Conservation (phyloP, 2,113 vertebrate genomes). For the Mobula hypostoma region DNA sequence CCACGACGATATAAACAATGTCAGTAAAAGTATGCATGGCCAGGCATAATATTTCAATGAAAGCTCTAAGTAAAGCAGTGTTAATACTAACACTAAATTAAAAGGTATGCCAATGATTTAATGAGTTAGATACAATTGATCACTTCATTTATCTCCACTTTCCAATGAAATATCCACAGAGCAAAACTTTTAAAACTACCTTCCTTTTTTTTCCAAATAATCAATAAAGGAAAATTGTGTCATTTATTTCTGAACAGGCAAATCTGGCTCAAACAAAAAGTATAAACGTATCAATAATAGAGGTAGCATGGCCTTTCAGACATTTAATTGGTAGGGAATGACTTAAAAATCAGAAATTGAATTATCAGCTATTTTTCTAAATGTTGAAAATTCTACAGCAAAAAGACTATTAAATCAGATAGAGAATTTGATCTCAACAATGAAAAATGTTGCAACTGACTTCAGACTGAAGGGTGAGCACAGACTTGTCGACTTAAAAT, state of each 20-base stretch:
- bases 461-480: neutral
- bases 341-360: neutral
- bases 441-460: neutral
- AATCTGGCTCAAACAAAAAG: neutral
- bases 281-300: neutral
- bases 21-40: neutral
- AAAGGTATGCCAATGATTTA: neutral
- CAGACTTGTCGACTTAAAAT: neutral
- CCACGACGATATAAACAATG: neutral
- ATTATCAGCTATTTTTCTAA: neutral
- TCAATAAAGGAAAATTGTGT: neutral
- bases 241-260: neutral
- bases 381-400: neutral
- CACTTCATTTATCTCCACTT: neutral
- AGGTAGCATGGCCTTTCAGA: neutral
- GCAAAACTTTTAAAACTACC: neutral
- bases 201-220: neutral
- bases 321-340: neutral
- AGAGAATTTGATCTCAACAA: neutral
- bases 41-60: neutral
- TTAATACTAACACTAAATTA: neutral
- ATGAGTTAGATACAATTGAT: neutral
- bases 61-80: neutral
- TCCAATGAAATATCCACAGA: neutral
- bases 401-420: neutral